These are phyloP conservation scores for Schizaphis graminum DNA, from an alignment of 2,888 invertebrate species.

Conservation along the genomic window DNA sequence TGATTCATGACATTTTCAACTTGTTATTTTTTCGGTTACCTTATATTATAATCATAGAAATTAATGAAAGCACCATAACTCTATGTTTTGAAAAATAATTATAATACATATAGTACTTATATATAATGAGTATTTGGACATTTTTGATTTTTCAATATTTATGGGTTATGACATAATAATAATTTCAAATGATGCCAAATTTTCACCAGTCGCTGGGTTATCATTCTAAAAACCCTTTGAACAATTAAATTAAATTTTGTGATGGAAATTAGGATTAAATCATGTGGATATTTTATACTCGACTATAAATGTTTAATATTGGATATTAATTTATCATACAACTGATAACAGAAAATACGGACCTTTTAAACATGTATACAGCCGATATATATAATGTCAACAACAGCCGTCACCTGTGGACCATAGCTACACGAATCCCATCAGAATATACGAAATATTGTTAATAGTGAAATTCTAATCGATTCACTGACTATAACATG, in stretches of 20 bases:
- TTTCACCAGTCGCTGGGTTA: not conserved
- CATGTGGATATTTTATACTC: not conserved
- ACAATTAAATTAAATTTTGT: not conserved
- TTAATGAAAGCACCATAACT: not conserved
- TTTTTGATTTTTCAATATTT: not conserved
- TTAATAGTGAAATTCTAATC: not conserved
- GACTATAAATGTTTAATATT: not conserved
- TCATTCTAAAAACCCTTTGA: not conserved
- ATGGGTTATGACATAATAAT: not conserved
- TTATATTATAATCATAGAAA: not conserved
- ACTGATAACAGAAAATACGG: not conserved
- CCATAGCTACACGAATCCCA: not conserved
- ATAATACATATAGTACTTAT: not conserved
- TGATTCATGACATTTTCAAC: not conserved
- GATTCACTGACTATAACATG: not conserved
- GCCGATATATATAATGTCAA: not conserved
- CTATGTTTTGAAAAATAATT: not conserved
- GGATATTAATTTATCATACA: not conserved
- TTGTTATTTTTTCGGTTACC: not conserved
- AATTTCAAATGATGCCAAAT: not conserved
- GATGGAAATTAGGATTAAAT: not conserved
- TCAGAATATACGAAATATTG: not conserved
- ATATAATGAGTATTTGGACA: not conserved
- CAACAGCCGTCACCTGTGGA: not conserved
- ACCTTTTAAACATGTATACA: not conserved